Base-by-base conservation (phyloP, 2,797 vertebrate genomes). In the Lateolabrax maculatus region DNA sequence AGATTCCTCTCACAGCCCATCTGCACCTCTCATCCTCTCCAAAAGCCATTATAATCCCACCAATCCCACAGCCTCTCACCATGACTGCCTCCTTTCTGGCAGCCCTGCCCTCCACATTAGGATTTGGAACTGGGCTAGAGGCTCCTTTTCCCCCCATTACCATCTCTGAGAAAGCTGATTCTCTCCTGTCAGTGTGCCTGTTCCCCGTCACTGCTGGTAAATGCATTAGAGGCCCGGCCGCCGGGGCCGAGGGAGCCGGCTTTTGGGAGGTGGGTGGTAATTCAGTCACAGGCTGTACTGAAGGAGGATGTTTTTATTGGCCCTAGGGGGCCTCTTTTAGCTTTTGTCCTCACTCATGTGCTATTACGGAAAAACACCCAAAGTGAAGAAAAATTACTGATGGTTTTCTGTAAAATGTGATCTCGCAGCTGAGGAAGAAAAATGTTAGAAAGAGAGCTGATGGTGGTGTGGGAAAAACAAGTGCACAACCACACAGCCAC, bases 11-110 rank as follows among this genome's bases (percentile, higher is more conserved):
- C 83, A 75, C 76, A 79, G 78, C 83, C 88, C 87, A 90, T 93
- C 92, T 92, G 91, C 76, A 88, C 71, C 68, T 56, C 80, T 84
- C 67, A 83, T 87, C 79, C 52, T 77, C 66, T 87, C 86, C 89
- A 91, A 86, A 82, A 88, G 74, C 85, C 72, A 77, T 88, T 79
- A 81, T 84, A 84, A 84, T 80, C 88, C 85, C 79, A 83, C 84
- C 89, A 77, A 86, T 89, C 75, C 85, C 73, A 77, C 79, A 69
- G 79, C 71, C 74, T 67, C 77, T 76, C 85, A 63, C 77, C 75
- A 71, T 49, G 81, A 84, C 85, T 60, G 71, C 63, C 72, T 87
- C 51, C 72, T 84, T 46, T 80, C 84, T 88, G 91, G 81, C 83
- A 87, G 84, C 79, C 49, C 79, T 67, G 56, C 80, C 77, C 83